Base-by-base conservation (phyloP, 2,113 vertebrate species). In the Xenopus laevis region DNA sequence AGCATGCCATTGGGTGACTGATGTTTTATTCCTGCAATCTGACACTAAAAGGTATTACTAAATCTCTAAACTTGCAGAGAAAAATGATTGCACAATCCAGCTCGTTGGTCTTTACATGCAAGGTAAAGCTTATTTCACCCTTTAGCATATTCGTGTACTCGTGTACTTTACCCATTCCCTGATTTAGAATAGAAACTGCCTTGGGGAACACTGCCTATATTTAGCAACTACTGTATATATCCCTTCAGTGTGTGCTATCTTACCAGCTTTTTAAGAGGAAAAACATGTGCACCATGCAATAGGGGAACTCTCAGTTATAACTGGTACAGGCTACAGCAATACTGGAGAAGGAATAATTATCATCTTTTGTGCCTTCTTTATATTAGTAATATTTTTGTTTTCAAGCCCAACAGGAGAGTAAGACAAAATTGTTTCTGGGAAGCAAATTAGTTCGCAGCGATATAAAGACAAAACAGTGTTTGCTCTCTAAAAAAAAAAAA, bases 311-410 rank as follows among this genome's bases (percentile, higher is more conserved):
- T 52, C 72, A 68, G 65, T 75, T 44, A 75, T 65, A 69, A 67
- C 4, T 27, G 23, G 23, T 27, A 27, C 23, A 27, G 47, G 23
- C 2, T 27, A 27, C 23, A 27, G 47, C 27, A 23, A 45, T 69
- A 66, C 73, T 58, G 61, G 50, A 63, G 66, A 66, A 44, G n/a
- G 10, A 52, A 63, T 45, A 68, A 76, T 76, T 76, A 76, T 76
- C 73, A 69, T 23, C 73, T 69, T 65, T 58, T 27, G 21, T 69
- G 44, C n/a, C 45, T 67, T 53, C 58, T 40, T 20, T 61, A 76
- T 76, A 68, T 76, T 76, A 62, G 58, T 53, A 69, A 62, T 76
- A 68, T 76, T 50, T 68, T 55, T 74, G 40, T 76, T 23, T 68
- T 62, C 16, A n/a, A 63, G 45, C 23, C n/a, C 73, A 45, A 44